A percentile compares a stretch with the other conserved stretches of the same genome.
These are phyloP conservation scores for Agrypnus murinus DNA, from an alignment of 2,888 invertebrate species.

Conservation along the genomic window DNA sequence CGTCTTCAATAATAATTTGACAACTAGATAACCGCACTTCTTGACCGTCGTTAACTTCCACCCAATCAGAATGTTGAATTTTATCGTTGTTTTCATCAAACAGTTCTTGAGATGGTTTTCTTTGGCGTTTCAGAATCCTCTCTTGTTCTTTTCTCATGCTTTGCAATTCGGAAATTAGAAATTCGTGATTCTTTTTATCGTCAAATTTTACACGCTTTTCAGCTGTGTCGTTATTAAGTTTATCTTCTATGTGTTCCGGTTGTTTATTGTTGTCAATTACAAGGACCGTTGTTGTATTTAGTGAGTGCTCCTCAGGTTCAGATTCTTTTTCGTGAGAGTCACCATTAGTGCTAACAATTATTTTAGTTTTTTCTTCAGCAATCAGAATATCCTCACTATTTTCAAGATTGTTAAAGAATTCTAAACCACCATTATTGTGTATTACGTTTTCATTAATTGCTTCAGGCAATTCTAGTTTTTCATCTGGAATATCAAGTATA, in stretches of 20 bases:
- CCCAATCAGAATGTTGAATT: constrained; percentile 73
- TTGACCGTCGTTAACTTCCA: constrained; percentile 74
- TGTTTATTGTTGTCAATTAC: constrained; percentile 31
- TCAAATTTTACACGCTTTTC: constrained; percentile 64
- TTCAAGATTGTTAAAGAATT: background rate
- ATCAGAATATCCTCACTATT: constrained; percentile 34
- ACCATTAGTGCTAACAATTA: constrained; percentile 54
- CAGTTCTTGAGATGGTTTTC: constrained; percentile 64
- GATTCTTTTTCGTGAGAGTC: constrained; percentile 4
- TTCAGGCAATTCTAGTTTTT: constrained; percentile 54
- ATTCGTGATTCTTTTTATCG: constrained; percentile 76
- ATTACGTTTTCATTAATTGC: constrained; percentile 55
- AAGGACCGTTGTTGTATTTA: constrained; percentile 27
- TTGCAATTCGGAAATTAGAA: constrained; percentile 81
- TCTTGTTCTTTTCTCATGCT: constrained; percentile 75
- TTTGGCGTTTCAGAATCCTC: constrained; percentile 64
- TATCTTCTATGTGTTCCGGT: background rate
- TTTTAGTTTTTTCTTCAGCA: constrained; percentile 52
- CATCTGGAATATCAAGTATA: constrained; percentile 64
- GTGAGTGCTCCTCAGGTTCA: background rate
- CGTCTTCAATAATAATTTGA: constrained; percentile 75
- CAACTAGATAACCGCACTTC: constrained; percentile 75
- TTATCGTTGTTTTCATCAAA: constrained; percentile 60
- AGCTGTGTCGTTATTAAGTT: constrained; percentile 51
- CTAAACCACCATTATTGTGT: constrained; percentile 33